Evolutionary conservation across 2,888 invertebrate species (phyloP), one percentile per base, ranked within the genome.

Genomic region (Apamea crenata): DNA sequence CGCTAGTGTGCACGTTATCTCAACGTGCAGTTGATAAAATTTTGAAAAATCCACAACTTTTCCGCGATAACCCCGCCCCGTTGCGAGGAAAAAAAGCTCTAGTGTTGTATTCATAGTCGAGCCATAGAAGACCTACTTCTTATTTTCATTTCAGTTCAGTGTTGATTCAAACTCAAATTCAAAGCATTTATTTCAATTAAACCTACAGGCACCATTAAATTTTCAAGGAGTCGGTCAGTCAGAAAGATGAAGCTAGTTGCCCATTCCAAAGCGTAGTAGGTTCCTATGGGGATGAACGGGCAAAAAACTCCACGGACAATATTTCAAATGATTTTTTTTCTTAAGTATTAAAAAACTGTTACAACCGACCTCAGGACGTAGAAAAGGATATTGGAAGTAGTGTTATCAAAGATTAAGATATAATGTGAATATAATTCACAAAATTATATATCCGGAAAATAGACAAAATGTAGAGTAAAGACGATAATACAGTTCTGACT

Each of bases 11-110:
- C 85, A 92, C 91, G 91, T 93, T 95, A 95, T 94, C 93, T 92
- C 90, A 84, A 91, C 93, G 93, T 93, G 92, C 91, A 91, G 93
- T 93, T 93, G 97, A 97, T 97, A 97, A 97, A 97, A 97, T 96
- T 97, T 96, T 96, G 97, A 97, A 97, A 97, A 97, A 97, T 96
- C 91, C 94, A 92, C 94, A 93, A 96, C 96, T 97, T 97, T 97
- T 97, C 96, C 96, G 93, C 93, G 97, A 97, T 97, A 97, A 97
- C 97, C 97, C 94, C 95, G 93, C 91, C 91, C 91, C 92, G 91
- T 90, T 90, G 92, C 86, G 88, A 87, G 91, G 93, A 95, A 97
- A 96, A 96, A 97, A 97, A 96, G 96, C 96, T 96, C 91, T 82
- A 56, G 74, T 32, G 89, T 74, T 86, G 81, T 89, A 96, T 95